Evolutionary conservation across 1,140 invertebrate species (phyloP), one percentile per base, ranked within the genome.

Genomic region (Mycetomoellerius zeteki): DNA sequence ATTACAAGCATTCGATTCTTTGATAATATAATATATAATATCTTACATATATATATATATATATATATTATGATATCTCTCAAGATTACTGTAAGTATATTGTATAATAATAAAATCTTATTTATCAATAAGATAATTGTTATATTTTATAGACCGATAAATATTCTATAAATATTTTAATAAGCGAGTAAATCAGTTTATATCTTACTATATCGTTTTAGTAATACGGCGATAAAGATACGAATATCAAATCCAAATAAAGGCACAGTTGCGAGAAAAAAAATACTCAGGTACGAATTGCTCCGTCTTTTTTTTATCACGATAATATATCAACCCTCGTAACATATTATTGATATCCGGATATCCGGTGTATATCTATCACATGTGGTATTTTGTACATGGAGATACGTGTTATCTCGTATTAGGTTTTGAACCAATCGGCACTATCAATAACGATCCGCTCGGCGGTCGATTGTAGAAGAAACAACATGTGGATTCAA

Each of bases 331-430:
- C 62, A 52, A 19, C 3, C 3, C 19, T 47, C 12, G 30, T 10
- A 19, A 33, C 1, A 19, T 7, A 56, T 67, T 67, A 80, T 54
- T 52, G 27, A 30, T 80, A 43, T 43, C 37, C 37, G 37, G 37
- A 43, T 43, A 43, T 54, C 30, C 62, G 77, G 12, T 33, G 47
- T 54, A 43, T 60, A 33, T 37, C 24, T 37, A 72, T 43, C 37
- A 47, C 12, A 30, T n/a, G n/a, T 27, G 77, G 24, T 67, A 80
- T 37, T 52, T 24, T 19, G 8, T 67, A 54, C 30, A 7, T 7
- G 21, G 14, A 80, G 76, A 67, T 80, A 80, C n/a, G 58, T 24
- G 62, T 8, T 80, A 80, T 67, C 47, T 52, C 14, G 2, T 65
- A 19, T 43, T 21, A 14, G 8, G 27, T 78, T 8, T 37, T 24